A percentile compares a stretch with the other conserved stretches of the same genome.
These are phyloP conservation scores for Acrossocheilus fasciatus DNA, from an alignment of 2,797 vertebrate species.

Conservation along the genomic window DNA sequence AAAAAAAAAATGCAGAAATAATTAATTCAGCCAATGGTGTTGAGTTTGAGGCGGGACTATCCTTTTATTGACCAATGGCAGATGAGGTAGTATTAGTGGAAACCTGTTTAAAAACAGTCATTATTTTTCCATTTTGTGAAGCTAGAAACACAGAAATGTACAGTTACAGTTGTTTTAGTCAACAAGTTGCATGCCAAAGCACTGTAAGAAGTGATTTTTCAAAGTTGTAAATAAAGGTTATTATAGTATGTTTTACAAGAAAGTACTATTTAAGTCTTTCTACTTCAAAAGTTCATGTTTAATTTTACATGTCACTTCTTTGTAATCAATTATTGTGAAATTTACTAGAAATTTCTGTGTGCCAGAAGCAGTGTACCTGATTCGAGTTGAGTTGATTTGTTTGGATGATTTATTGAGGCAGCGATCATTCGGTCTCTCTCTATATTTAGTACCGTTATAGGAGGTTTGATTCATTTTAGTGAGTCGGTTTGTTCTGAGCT, in stretches of 20 bases:
- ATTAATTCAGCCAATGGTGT: neutral
- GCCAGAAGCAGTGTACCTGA: too few species aligned
- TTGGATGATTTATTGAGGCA: neutral
- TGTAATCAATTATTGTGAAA: neutral
- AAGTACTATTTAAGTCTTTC: neutral
- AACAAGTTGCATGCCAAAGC: neutral
- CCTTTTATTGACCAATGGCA: neutral
- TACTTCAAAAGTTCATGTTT: neutral
- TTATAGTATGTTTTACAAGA: neutral
- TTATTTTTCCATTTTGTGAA: constrained; percentile 1
- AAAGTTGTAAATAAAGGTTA: neutral
- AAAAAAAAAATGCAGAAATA: neutral
- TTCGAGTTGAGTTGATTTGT: neutral
- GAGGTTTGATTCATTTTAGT: neutral
- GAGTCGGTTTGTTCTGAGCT: neutral
- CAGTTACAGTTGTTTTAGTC: neutral
- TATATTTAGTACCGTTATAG: neutral
- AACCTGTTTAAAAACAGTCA: neutral
- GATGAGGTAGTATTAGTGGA: neutral
- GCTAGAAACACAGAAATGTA: neutral
- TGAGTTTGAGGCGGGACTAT: neutral
- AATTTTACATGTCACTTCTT: neutral
- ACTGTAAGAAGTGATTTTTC: too few species aligned
- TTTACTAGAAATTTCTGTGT: neutral
- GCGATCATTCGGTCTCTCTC: neutral